Evolutionary conservation across 2,113 vertebrate species (phyloP).

Genomic region (Pimephales promelas): DNA sequence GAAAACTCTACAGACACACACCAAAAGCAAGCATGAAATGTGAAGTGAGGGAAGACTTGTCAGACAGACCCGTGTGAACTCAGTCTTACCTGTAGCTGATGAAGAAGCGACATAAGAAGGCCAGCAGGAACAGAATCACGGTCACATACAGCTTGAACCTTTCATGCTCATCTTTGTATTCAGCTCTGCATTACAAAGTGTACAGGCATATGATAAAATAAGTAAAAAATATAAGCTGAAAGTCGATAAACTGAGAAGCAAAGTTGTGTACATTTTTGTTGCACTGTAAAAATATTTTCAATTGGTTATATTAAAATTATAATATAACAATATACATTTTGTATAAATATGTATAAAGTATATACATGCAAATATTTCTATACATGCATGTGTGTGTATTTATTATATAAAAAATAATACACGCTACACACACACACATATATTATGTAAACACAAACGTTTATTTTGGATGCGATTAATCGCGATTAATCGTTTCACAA

Average conservation of each 20-base stretch:
- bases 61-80: background rate
- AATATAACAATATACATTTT: too few relatives aligned
- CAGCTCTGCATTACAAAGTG: constrained; percentile 77
- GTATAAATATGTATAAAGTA: too few relatives aligned
- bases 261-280: background rate
- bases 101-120: constrained; percentile 88
- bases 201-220: background rate
- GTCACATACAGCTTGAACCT: constrained; percentile 96
- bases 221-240: background rate
- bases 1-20: constrained; percentile 67
- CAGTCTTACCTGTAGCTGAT: constrained; percentile 85
- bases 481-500: too few relatives aligned
- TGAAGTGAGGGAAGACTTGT: background rate
- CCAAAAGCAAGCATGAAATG: background rate
- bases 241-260: background rate
- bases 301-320: too few relatives aligned
- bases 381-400: too few relatives aligned
- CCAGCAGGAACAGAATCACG: constrained; percentile 84
- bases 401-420: too few relatives aligned
- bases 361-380: too few relatives aligned
- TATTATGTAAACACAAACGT: too few relatives aligned
- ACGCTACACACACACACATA: too few relatives aligned
- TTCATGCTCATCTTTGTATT: constrained; percentile 97
- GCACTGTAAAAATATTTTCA: too few relatives aligned
- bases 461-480: too few relatives aligned